These are phyloP conservation scores for Campylomormyrus numenius DNA, from an alignment of 2,113 vertebrate species.

Conservation along the genomic window DNA sequence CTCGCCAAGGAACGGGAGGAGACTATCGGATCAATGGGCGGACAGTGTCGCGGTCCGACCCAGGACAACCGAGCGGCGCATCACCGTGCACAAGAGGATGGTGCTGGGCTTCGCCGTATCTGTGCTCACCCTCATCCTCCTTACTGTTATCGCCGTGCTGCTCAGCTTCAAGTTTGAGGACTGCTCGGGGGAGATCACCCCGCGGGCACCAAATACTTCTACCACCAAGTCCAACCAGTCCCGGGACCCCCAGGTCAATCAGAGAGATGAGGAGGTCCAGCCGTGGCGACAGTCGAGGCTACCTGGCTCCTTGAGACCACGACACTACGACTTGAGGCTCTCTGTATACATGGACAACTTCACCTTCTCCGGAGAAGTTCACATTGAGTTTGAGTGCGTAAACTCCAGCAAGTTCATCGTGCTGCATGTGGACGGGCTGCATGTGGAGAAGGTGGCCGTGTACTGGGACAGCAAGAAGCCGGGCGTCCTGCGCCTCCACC, in stretches of 20 bases:
- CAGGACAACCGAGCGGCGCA: conserved; percentile 78
- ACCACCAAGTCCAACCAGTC: conserved; percentile 42
- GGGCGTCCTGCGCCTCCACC: conserved; percentile 70
- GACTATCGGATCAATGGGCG: conserved; percentile 76
- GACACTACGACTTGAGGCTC: conserved; percentile 86
- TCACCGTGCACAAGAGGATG: conserved; percentile 77
- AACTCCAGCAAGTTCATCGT: conserved; percentile 84
- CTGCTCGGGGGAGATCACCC: conserved; percentile 57
- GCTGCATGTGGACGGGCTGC: conserved; percentile 77
- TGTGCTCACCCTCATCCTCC: conserved; percentile 77
- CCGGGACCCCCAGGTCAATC: conserved; percentile 48
- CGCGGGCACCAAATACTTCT: conserved; percentile 34
- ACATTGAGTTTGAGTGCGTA: conserved; percentile 80
- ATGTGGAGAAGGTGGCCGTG: conserved; percentile 73
- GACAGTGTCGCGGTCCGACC: conserved; percentile 70
- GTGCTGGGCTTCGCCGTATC: conserved; percentile 84
- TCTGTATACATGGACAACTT: conserved; percentile 89
- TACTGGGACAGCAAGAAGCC: conserved; percentile 69
- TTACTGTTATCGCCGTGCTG: conserved; percentile 78
- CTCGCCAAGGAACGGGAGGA: conserved; percentile 71
- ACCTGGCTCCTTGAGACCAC: conserved; percentile 69
- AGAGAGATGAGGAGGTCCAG: conserved; percentile 49
- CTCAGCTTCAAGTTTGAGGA: conserved; percentile 82
- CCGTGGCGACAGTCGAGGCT: conserved; percentile 77
- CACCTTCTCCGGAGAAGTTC: conserved; percentile 86